Base-by-base conservation (phyloP, 2,797 vertebrate genomes). In the Halcyon leucocephala region DNA sequence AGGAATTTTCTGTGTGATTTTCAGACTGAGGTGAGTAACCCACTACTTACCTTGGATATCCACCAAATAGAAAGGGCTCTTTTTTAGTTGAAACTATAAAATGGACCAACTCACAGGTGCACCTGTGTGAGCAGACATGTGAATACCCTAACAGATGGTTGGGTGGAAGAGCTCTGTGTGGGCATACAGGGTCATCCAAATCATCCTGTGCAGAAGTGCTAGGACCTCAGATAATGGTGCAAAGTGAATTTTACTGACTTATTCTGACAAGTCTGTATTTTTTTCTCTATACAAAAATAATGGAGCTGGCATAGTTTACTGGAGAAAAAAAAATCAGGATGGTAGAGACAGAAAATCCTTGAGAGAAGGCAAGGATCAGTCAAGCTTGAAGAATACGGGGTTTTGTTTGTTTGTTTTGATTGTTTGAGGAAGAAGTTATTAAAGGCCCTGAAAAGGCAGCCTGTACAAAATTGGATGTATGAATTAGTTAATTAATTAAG, bases 401-500 rank as follows among this genome's bases (percentile, higher is more conserved):
- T 31, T 77, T 35, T 82, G 4, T 91, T 84, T 82, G 3, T 41
- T 83, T 70, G 35, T 67, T 46, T 24, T 65, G 14, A 13, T 44
- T 78, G 42, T 8, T 72, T 31, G 46, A 77, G 18, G 14, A 11
- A 80, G 9, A 54, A 48, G 48, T 16, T 37, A 28, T 35, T 18
- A 16, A 10, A 42, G 46, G 8, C n/a, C 49, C 39, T 72, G 64
- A 70, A 76, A 77, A 67, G 14, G 25, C 42, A 51, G 12, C 51
- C 46, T 82, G 31, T 70, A 57, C 20, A 58, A 29, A 58, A 65
- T 2, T 21, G 28, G 64, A n/a, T 35, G 33, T 35, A 35, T 35
- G 33, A 35, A 85, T 81, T 73, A 87, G 37, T 22, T 42, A 92
- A 89, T 94, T 93, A 95, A 93, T 92, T 85, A 82, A 90, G 85